These are phyloP conservation scores for Aphrocallistes beatrix DNA, from an alignment of 37 sponge, comb jelly and placozoan genomes.

Conservation along the genomic window DNA sequence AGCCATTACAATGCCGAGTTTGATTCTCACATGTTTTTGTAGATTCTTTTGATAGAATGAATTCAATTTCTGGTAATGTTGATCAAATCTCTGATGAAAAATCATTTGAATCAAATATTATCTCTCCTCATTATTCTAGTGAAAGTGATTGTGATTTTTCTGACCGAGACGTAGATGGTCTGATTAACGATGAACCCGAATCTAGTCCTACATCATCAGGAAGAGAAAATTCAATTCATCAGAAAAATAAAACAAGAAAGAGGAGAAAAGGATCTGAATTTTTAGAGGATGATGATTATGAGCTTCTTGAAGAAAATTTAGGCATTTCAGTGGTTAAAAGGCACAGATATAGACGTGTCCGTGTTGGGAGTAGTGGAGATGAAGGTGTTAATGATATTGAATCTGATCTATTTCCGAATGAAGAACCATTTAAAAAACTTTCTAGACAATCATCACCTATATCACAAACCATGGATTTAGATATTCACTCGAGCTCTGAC, in stretches of 20 bases:
- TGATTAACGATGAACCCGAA: neutral
- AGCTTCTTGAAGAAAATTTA: neutral
- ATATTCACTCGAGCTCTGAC: neutral
- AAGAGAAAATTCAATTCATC: neutral
- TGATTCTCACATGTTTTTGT: no score
- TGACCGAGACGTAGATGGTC: neutral
- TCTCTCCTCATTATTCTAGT: neutral
- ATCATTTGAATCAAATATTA: no score
- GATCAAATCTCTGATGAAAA: no score
- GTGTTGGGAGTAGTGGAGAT: slow-evolving; percentile 14
- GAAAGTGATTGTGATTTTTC: neutral
- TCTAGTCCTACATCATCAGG: neutral
- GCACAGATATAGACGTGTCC: neutral
- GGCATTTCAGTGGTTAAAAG: neutral
- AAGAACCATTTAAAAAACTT: no score
- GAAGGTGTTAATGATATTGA: slow-evolving; percentile 2
- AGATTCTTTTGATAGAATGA: no score
- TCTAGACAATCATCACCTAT: no score
- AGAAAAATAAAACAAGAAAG: neutral
- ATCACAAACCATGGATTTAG: neutral
- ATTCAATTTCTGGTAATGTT: no score
- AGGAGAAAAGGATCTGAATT: neutral
- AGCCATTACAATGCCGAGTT: no score
- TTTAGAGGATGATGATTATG: slow-evolving; percentile 10
- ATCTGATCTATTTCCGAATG: neutral